Percentiles rank a stretch among this genome's conserved stretches.
Conservation (phyloP, 2,888 invertebrate species). For the Andrena marginata region DNA sequence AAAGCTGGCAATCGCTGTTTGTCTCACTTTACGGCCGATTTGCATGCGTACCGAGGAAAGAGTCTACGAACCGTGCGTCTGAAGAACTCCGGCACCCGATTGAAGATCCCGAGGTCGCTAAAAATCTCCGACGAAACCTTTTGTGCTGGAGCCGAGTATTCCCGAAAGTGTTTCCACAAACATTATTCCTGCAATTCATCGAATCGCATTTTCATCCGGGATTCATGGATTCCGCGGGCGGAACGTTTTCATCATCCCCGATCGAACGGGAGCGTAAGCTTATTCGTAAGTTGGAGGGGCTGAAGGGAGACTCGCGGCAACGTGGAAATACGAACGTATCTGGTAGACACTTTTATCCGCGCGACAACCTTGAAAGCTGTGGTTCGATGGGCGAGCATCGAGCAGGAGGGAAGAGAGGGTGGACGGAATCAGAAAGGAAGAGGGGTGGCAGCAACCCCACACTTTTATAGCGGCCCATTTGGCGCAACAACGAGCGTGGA, state of each 20-base stretch:
- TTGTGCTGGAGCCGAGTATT: not conserved
- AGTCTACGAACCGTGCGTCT: not conserved
- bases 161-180: too few species aligned
- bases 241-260: not conserved
- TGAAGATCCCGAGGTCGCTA: not conserved
- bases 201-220: not conserved
- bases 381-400: constrained; percentile 20
- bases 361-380: constrained; percentile 13
- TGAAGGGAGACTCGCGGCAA: not conserved
- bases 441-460: constrained; percentile 72
- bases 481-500: constrained; percentile 85
- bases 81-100: not conserved
- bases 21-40: constrained; percentile 55
- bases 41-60: constrained; percentile 25
- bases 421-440: constrained; percentile 40
- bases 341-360: constrained; percentile 34
- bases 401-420: constrained; percentile 24
- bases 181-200: not conserved
- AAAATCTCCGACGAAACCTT: not conserved
- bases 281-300: not conserved
- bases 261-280: not conserved
- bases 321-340: constrained; percentile 7
- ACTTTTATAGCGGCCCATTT: constrained; percentile 85
- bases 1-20: constrained; percentile 67
- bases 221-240: not conserved